Conservation (phyloP, 92 coral and sea anemone genomes). For the Epizoanthus scotinus region DNA sequence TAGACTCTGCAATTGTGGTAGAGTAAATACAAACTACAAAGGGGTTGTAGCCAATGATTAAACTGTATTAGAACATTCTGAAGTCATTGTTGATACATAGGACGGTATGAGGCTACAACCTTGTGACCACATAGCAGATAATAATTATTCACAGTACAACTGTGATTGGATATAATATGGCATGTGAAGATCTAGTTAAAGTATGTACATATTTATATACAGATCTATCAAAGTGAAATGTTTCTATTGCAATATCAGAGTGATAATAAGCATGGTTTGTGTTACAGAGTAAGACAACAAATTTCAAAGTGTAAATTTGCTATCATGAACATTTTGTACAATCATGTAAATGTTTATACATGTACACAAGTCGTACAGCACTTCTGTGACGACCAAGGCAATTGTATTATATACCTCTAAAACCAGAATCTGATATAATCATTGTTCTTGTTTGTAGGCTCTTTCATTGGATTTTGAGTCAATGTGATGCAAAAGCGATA, state of each 20-base stretch:
- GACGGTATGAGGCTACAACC: constrained; percentile 40
- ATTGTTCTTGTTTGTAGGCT: constrained; percentile 43
- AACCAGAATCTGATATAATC: background rate
- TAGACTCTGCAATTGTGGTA: background rate
- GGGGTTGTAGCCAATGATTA: constrained; percentile 31
- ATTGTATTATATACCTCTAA: background rate
- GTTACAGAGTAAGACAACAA: no score
- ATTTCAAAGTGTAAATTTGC: no score
- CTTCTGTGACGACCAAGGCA: background rate
- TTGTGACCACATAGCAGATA: background rate
- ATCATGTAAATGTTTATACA: background rate
- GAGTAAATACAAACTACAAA: background rate
- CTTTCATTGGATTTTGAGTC: constrained; percentile 66
- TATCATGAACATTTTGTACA: no score
- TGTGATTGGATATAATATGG: no score
- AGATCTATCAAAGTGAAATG: no score
- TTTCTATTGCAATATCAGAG: no score
- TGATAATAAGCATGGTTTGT: no score
- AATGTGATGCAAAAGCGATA: constrained; percentile 43
- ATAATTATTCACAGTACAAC: no score
- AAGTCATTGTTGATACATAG: constrained; percentile 37
- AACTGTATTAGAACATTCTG: constrained; percentile 3
- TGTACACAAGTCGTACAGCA: background rate
- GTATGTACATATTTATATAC: no score
- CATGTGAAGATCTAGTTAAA: no score